Evolutionary conservation across 1,140 invertebrate species (phyloP), one percentile per base, ranked within the genome.

Genomic region (Diplogasteroides magnus): DNA sequence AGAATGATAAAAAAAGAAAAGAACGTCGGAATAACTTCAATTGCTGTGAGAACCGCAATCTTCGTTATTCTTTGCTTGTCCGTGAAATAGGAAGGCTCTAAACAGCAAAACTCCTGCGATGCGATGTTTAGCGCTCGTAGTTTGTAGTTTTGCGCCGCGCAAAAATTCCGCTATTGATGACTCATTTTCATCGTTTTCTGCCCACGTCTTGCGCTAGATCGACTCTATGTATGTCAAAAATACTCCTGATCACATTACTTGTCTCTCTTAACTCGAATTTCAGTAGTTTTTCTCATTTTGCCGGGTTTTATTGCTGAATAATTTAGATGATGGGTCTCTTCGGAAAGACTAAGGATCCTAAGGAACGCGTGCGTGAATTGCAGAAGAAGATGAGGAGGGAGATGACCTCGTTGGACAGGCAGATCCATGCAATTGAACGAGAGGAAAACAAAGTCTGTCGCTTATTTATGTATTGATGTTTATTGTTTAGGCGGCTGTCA

Each of bases 321-420:
- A 26, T 68, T 62, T 93, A 61, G 64, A 77, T 76, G 65, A 82
- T 82, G 79, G 80, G 80, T 28, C 60, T 82, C 1, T 82, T 82
- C 64, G 78, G 71, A 0, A 78, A 78, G 60, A 78, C 74, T 23
- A 71, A 69, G 29, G 80, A 82, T 60, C 81, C 80, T 1, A 81
- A 82, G 62, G 80, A 82, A 25, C 83, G 96, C 91, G 93, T 97
- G 59, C 90, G 92, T 80, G 93, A 97, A 85, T 95, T 94, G 93
- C 90, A 89, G 74, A 89, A 91, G 73, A 94, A 93, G 86, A 86
- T 98, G 73, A 85, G 94, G 60, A 95, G 95, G 85, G 94, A 97
- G 87, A 89, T 90, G 57, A 91, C 91, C 85, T 89, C 90, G 76
- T 85, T 97, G 60, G 93, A 97, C 79, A 88, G 94, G 76, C 93